A percentile compares a stretch with the other conserved stretches of the same genome.
These are phyloP conservation scores for Myathropa florea DNA, from an alignment of 2,888 invertebrate genomes.

Conservation along the genomic window DNA sequence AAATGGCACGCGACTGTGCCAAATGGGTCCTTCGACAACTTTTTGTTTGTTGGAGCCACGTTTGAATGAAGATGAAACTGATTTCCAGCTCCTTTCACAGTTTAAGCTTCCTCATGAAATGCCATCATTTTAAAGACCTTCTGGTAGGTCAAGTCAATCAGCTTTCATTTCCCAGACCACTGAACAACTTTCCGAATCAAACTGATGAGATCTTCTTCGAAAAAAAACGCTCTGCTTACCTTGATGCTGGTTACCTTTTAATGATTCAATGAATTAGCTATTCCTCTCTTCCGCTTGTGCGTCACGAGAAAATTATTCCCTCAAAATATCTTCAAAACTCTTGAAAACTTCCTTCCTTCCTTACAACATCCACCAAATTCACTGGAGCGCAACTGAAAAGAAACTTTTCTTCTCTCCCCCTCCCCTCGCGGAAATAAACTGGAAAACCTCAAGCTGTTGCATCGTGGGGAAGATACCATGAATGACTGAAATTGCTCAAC, in stretches of 20 bases:
- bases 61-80: too few relatives aligned
- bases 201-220: too few relatives aligned
- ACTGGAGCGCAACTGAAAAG: neutral
- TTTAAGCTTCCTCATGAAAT: too few relatives aligned
- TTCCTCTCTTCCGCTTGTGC: neutral
- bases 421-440: neutral
- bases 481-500: constrained; percentile 21
- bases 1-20: too few relatives aligned
- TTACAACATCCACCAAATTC: neutral
- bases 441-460: constrained; percentile 26
- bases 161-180: too few relatives aligned
- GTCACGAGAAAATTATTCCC: neutral
- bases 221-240: too few relatives aligned
- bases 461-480: neutral
- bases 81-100: too few relatives aligned
- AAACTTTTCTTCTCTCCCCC: neutral
- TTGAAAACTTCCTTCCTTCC: neutral
- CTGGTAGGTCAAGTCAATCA: too few relatives aligned
- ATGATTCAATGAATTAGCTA: neutral
- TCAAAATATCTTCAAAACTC: neutral
- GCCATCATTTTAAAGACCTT: too few relatives aligned
- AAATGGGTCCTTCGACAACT: too few relatives aligned
- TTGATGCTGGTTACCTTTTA: neutral
- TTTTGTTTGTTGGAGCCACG: too few relatives aligned
- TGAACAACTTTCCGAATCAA: too few relatives aligned